Evolutionary conservation across 2,888 invertebrate species (phyloP).

Genomic region (Campoletis raptor): DNA sequence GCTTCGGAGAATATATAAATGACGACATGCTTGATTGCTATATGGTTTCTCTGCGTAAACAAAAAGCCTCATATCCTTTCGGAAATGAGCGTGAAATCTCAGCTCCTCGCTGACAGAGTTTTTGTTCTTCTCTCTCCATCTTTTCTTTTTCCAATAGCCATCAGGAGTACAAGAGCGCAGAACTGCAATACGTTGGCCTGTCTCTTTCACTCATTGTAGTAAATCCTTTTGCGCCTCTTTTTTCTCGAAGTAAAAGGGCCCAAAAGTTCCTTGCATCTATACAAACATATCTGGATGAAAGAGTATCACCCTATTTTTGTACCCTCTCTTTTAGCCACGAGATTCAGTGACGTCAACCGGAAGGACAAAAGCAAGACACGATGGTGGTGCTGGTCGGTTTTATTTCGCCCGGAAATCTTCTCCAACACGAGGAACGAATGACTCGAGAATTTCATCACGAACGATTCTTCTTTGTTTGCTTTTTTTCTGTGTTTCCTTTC

Average conservation of each 20-base stretch:
- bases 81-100: constrained; percentile 27
- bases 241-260: background rate
- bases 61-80: constrained; percentile 35
- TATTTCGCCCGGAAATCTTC: constrained; percentile 77
- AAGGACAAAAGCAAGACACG: constrained; percentile 33
- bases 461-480: constrained; percentile 57
- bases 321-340: constrained; percentile 3
- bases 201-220: constrained; percentile 27
- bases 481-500: constrained; percentile 25
- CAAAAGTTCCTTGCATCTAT: constrained; percentile 11
- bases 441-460: constrained; percentile 80
- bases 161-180: background rate
- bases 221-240: constrained; percentile 4
- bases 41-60: constrained; percentile 5
- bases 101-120: constrained; percentile 9
- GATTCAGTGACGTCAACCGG: constrained; percentile 53
- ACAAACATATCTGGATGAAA: background rate
- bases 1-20: background rate
- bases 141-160: constrained; percentile 11
- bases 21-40: constrained; percentile 1
- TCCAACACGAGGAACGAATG: constrained; percentile 80
- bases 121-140: background rate
- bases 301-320: constrained; percentile 12
- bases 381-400: constrained; percentile 60
- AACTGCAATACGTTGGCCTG: constrained; percentile 18